Evolutionary conservation across 2,888 invertebrate species (phyloP).

Genomic region (Camponotus fellah): DNA sequence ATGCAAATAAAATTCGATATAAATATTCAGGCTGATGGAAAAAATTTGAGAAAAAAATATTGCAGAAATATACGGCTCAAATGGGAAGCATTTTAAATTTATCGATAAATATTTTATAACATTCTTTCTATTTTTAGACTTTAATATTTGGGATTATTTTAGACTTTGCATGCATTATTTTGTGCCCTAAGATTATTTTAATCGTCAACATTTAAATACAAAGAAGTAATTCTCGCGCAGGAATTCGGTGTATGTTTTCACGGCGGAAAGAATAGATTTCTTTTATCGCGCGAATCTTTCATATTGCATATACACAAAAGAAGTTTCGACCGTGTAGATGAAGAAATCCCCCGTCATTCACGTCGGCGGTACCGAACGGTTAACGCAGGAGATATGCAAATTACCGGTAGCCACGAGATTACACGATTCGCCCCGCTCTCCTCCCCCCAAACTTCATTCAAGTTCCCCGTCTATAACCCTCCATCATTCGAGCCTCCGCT

Average conservation of each 20-base stretch:
- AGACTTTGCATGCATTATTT: background rate
- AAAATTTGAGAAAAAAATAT: background rate
- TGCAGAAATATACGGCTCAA: background rate
- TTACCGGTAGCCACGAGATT: conserved; percentile 82
- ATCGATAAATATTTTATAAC: background rate
- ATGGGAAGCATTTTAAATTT: background rate
- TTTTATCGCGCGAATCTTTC: background rate
- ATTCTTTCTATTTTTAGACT: background rate
- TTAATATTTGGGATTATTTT: background rate
- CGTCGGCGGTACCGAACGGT: background rate
- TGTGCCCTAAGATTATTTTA: background rate
- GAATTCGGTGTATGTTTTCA: background rate
- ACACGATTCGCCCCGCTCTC: conserved; percentile 70
- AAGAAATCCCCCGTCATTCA: background rate
- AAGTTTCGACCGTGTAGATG: background rate
- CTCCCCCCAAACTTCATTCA: conserved; percentile 36
- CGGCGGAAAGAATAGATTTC: background rate
- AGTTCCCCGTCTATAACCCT: conserved; percentile 6
- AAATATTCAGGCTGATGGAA: background rate
- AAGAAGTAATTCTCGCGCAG: background rate
- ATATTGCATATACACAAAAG: background rate
- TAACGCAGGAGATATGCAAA: conserved; percentile 82
- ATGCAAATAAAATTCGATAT: background rate
- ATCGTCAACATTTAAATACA: background rate
- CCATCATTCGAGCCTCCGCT: conserved; percentile 53